Percentiles rank a stretch among this genome's conserved stretches.
These are phyloP conservation scores for Seriola dumerili DNA, from an alignment of 2,113 vertebrate genomes.

Conservation along the genomic window DNA sequence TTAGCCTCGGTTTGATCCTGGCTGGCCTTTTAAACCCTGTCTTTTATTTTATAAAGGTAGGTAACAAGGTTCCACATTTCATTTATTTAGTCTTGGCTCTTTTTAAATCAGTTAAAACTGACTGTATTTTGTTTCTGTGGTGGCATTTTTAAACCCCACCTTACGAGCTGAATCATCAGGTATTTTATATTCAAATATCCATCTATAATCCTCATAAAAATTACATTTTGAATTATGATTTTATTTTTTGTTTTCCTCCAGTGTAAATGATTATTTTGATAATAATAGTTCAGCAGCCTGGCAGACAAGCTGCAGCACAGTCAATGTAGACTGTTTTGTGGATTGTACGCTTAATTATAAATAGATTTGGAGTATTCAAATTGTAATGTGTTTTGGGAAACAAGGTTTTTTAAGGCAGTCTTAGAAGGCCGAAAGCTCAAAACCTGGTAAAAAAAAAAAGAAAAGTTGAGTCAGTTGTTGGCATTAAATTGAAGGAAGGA, in stretches of 20 bases:
- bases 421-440: not conserved
- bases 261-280: not conserved
- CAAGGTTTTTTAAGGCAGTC: not conserved
- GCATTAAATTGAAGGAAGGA: not conserved
- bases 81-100: not conserved
- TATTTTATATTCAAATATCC: not conserved
- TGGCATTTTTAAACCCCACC: too few species aligned
- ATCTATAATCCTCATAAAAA: not conserved
- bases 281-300: not conserved
- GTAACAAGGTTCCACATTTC: not conserved
- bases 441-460: not conserved
- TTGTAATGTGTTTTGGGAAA: not conserved
- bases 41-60: not conserved
- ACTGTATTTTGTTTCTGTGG: not conserved
- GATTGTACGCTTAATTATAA: not conserved
- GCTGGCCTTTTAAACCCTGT: not conserved
- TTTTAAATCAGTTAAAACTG: not conserved
- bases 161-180: too few species aligned
- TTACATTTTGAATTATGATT: not conserved
- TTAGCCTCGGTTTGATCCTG: not conserved
- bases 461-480: not conserved
- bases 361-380: not conserved
- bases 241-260: not conserved
- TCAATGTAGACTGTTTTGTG: not conserved
- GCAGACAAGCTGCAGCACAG: not conserved